Base-by-base conservation (phyloP, 1,140 invertebrate genomes). In the Drosophila lacertosa region DNA sequence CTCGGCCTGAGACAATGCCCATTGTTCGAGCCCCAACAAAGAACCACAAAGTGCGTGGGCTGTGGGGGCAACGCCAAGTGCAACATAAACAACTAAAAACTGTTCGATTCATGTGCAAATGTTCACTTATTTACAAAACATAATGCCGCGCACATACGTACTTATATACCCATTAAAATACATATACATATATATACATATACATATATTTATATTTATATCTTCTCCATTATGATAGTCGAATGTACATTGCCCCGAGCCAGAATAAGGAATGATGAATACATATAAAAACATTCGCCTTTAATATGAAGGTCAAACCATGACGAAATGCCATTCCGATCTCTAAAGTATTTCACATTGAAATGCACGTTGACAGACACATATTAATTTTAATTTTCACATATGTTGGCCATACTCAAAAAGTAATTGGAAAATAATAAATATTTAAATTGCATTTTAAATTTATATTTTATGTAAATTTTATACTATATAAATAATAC, bases 21-120 rank as follows among this genome's bases (percentile, higher is more conserved):
- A 83, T 83, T 83, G 80, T 83, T 77, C 54, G 53, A n/a, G 26
- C n/a, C 13, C 13, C 44, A 53, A 68, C 72, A 72, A 75, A 74
- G 54, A 55, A 32, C 50, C 39, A 60, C 33, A 35, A 42, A 42
- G 18, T 54, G 60, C 60, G 60, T 64, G 16, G 39, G 33, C 33
- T 9, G n/a, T 7, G n/a, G 33, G 4, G 20, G 16, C 62, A 50
- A 50, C 50, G 45, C 35, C 37, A 53, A 62, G 57, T 60, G 55
- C 35, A 67, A 32, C 64, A 67, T 44, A n/a, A 62, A 62, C 65
- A 50, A 51, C 11, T 9, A 22, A 26, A 50, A 51, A 3, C 13
- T 15, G 22, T 67, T 64, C 45, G 45, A 60, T 51, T 24, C 15
- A 48, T 32, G 15, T n/a, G 44, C 33, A 42, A 57, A 44, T 48